These are phyloP conservation scores for Lasiurus borealis DNA, from an alignment of 2,113 vertebrate genomes.

Conservation along the genomic window DNA sequence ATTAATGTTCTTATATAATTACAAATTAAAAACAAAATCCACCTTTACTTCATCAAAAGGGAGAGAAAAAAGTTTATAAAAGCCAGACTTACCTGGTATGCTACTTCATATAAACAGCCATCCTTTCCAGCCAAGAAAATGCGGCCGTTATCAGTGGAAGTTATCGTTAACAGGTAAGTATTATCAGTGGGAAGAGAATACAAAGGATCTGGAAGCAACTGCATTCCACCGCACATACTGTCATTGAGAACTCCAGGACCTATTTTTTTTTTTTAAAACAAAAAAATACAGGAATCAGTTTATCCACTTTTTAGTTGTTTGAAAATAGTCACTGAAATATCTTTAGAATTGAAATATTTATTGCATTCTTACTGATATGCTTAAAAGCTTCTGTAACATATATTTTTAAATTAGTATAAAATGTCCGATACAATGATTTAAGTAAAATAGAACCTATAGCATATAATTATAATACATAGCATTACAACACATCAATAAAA, in stretches of 20 bases:
- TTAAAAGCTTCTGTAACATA: background rate
- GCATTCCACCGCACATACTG: conserved; percentile 97
- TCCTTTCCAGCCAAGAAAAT: conserved; percentile 98
- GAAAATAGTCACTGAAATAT: conserved; percentile 33
- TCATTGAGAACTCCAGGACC: conserved; percentile 91
- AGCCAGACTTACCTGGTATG: conserved; percentile 90
- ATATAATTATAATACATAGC: background rate
- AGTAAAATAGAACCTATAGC: background rate
- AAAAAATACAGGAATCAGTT: background rate
- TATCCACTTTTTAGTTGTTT: background rate
- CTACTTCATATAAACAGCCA: conserved; percentile 98
- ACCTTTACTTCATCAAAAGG: background rate
- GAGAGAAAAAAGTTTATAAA: background rate
- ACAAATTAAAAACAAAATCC: background rate
- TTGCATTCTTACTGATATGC: background rate
- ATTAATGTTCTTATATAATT: background rate
- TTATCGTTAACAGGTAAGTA: conserved; percentile 95
- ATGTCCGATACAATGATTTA: conserved; percentile 2
- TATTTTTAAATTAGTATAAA: conserved; percentile 38
- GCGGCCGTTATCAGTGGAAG: conserved; percentile 94
- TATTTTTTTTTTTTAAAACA: conserved; percentile 62
- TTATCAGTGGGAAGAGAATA: conserved; percentile 98
- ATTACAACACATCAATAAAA: background rate
- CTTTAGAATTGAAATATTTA: conserved; percentile 45
- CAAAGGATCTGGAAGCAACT: conserved; percentile 96